Evolutionary conservation across 1,140 invertebrate genomes (phyloP).

Genomic region (Tetramorium parvispinum): DNA sequence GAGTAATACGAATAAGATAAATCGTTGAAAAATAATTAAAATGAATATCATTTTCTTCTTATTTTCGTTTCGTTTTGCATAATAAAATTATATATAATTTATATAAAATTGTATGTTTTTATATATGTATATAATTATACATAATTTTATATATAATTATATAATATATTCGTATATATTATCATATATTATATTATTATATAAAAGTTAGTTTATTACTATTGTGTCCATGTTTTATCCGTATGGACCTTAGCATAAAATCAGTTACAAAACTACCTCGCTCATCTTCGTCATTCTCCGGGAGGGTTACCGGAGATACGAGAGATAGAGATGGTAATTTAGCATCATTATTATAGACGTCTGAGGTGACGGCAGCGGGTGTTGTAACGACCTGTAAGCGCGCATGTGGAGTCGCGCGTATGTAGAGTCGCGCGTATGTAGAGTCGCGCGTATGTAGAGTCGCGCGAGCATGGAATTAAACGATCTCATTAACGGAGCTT

Average conservation of each 20-base stretch:
- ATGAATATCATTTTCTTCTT: neutral
- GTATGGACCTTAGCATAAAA: conserved; percentile 1
- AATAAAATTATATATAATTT: neutral
- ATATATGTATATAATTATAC: neutral
- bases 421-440: too few species aligned
- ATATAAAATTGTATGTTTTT: neutral
- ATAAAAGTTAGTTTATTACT: neutral
- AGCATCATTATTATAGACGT: conserved; percentile 70
- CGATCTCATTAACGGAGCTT: conserved; percentile 58
- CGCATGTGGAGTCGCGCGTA: conserved; percentile 5
- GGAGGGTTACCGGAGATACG: conserved; percentile 45
- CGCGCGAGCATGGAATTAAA: conserved; percentile 60
- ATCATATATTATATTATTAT: neutral
- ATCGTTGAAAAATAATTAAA: neutral
- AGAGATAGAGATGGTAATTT: conserved; percentile 71
- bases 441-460: conserved; percentile 7
- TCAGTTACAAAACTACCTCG: conserved; percentile 49
- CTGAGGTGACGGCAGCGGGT: conserved; percentile 40
- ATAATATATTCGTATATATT: neutral
- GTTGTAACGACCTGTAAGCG: conserved; percentile 9
- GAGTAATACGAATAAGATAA: neutral
- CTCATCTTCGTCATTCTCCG: conserved; percentile 50
- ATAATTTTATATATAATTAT: neutral
- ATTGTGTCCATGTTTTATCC: neutral
- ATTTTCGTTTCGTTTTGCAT: neutral